These are phyloP conservation scores for Zalophus californianus DNA, from an alignment of 2,797 vertebrate species.

Conservation along the genomic window DNA sequence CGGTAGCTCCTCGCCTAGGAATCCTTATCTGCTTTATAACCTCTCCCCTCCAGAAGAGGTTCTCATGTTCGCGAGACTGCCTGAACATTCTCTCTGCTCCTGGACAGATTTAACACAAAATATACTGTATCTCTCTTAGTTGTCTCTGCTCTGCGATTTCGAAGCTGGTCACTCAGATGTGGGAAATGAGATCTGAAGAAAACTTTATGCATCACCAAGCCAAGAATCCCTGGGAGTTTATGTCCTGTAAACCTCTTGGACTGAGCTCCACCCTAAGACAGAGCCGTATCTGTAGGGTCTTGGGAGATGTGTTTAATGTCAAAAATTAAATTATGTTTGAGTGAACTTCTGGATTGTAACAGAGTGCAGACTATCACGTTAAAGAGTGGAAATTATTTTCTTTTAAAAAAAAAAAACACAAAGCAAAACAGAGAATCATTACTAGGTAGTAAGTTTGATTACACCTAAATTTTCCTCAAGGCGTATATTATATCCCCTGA, in stretches of 20 bases:
- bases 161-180: not conserved
- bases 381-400: not conserved
- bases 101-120: not conserved
- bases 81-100: not conserved
- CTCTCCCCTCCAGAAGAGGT: not conserved
- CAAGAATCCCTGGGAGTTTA: not conserved
- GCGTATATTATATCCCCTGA: not conserved
- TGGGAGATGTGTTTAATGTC: too few species aligned
- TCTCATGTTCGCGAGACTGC: not conserved
- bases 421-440: not conserved
- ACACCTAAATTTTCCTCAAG: not conserved
- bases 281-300: not conserved
- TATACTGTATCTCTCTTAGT: fast-evolving
- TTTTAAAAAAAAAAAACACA: too few species aligned
- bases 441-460: not conserved
- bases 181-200: not conserved
- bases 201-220: conserved; percentile 61
- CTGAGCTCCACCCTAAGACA: not conserved
- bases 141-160: not conserved
- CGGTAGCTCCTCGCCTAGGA: not conserved
- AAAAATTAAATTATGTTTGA: not conserved
- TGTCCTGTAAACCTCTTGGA: not conserved
- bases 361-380: not conserved
- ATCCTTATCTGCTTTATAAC: not conserved
- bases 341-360: not conserved